Percentiles rank a stretch among this genome's conserved stretches.
phyloP scores from a whole-genome alignment of 2,113 vertebrate genomes.

The Platichthys flesus region DNA sequence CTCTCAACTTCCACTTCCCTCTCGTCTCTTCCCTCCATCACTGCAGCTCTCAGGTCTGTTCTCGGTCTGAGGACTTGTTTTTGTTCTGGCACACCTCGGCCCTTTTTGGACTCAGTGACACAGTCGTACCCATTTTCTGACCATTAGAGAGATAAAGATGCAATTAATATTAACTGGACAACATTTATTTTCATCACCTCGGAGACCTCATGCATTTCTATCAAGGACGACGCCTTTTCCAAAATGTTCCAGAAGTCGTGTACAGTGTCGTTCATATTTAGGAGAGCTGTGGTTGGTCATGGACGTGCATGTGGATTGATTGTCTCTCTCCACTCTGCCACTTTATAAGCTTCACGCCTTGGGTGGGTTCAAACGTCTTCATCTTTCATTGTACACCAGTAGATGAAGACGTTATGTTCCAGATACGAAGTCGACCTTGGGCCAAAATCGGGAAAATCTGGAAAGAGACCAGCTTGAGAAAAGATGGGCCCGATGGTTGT shows the following conservation, averaged over 20 bases:
- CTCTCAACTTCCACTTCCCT: neutral
- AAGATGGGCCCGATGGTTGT: no score
- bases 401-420: no score
- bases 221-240: neutral
- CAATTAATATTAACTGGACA: neutral
- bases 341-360: no score
- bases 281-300: neutral
- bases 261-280: neutral
- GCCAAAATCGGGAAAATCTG: no score
- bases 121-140: neutral
- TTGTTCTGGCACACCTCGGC: no score
- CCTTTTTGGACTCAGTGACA: neutral
- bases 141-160: neutral
- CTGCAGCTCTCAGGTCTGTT: neutral
- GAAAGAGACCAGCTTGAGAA: no score
- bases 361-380: no score
- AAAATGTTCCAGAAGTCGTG: neutral
- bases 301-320: no score
- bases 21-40: neutral
- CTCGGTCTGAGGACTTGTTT: neutral
- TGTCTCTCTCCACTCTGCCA: neutral
- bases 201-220: neutral
- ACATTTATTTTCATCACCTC: neutral
- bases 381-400: no score
- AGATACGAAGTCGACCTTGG: no score